Evolutionary conservation across 2,888 invertebrate genomes (phyloP).

Genomic region (Lacanobia oleracea): DNA sequence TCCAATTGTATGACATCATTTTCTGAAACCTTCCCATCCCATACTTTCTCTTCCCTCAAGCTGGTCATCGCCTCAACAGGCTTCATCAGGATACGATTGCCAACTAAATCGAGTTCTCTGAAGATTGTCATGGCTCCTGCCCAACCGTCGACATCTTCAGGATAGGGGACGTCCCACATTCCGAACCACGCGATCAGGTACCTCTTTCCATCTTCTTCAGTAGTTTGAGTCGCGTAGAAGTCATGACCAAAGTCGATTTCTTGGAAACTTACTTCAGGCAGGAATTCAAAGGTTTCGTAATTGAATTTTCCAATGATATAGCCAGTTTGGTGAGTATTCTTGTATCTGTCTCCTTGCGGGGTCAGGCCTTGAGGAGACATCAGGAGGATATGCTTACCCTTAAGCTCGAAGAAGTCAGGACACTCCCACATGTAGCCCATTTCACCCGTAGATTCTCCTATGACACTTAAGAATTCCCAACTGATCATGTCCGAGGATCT

Average conservation of each 20-base stretch:
- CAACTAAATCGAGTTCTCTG: constrained; percentile 78
- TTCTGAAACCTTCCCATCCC: constrained; percentile 68
- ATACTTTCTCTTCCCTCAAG: constrained; percentile 72
- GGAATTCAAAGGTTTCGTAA: constrained; percentile 82
- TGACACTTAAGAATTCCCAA: constrained; percentile 82
- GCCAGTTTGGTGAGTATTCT: constrained; percentile 83
- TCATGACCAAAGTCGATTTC: constrained; percentile 87
- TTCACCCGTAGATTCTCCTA: constrained; percentile 81
- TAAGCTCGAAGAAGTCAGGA: constrained; percentile 87
- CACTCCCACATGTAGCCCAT: constrained; percentile 89
- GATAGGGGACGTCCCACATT: constrained; percentile 84
- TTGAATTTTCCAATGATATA: constrained; percentile 85
- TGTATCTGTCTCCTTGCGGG: constrained; percentile 82
- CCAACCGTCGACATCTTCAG: constrained; percentile 86
- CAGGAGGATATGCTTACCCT: constrained; percentile 83
- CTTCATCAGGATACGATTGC: constrained; percentile 77
- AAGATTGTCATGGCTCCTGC: constrained; percentile 83
- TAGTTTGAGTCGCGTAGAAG: constrained; percentile 86
- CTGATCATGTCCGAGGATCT: constrained; percentile 80
- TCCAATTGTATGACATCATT: constrained; percentile 71
- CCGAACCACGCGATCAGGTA: constrained; percentile 85
- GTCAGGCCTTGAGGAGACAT: constrained; percentile 86
- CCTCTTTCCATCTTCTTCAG: constrained; percentile 79
- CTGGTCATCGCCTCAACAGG: constrained; percentile 76
- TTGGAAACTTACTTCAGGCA: constrained; percentile 80